Evolutionary conservation across 1,140 invertebrate species (phyloP).

Genomic region (Bombus waltoni): DNA sequence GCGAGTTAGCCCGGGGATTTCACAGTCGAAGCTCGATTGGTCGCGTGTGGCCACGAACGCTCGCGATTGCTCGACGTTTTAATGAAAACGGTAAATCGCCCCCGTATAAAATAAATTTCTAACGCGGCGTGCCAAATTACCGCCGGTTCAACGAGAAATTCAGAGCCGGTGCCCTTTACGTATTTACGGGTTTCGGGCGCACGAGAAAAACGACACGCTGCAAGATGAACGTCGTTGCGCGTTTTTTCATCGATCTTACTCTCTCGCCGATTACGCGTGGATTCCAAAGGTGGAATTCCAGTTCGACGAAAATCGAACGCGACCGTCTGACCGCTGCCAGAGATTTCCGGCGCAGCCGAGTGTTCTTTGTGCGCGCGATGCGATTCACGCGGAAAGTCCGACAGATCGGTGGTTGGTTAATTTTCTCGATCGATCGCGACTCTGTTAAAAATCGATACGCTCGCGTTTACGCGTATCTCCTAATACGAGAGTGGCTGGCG

Average conservation of each 20-base stretch:
- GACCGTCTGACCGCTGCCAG: neutral
- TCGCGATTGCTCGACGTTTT: constrained; percentile 38
- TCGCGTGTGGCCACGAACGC: neutral
- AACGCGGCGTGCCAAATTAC: constrained; percentile 29
- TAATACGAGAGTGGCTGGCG: neutral
- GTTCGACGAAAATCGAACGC: neutral
- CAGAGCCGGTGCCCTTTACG: neutral
- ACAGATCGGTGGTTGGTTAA: neutral
- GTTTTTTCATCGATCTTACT: constrained; percentile 10
- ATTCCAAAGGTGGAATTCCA: neutral
- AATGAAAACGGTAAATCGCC: constrained; percentile 72
- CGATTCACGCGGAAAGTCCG: neutral
- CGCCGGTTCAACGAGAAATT: constrained; percentile 22
- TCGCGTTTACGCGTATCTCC: neutral
- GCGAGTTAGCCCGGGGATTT: neutral
- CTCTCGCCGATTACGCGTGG: too few species aligned
- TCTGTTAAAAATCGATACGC: neutral
- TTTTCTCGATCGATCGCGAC: neutral
- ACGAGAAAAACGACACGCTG: neutral
- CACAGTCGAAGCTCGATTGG: neutral
- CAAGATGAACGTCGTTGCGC: neutral
- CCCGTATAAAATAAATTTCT: constrained; percentile 64
- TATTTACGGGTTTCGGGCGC: neutral
- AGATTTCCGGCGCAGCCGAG: neutral
- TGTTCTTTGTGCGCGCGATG: neutral